Base-by-base conservation (phyloP, 2,113 vertebrate species). In the Uria lomvia region DNA sequence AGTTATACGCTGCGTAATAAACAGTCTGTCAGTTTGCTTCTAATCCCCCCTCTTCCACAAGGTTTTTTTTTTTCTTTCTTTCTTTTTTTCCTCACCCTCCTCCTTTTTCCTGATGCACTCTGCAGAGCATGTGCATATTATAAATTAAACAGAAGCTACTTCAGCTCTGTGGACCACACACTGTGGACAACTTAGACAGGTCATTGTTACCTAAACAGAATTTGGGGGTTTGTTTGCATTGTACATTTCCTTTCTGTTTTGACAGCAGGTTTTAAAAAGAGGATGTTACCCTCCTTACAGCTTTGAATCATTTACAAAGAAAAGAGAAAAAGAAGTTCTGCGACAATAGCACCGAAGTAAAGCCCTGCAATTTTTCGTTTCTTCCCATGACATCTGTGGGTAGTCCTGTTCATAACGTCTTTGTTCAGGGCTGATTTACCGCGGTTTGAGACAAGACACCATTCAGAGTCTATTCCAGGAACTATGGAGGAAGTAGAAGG, bases 11-110 rank as follows among this genome's bases (percentile, higher is more conserved):
- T 95, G 96, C 70, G 90, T 92, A 97, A 97, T 96, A 98, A 98
- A 97, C 97, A 97, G 94, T 93, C 96, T 97, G 97, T 97, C 97
- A 96, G 92, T 96, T 96, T 96, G 97, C 92, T 97, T 96, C 94
- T 95, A 96, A 94, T 93, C 87, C 90, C 91, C 96, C 58, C 72
- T 78, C 79, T 96, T 95, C 95, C 96, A 96, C 91, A 63, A 88
- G 73, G 55, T 14, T 29, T 2, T 34, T 74, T 34, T 74, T 56
- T 50, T 43, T 8, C 1, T 1, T 1, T 1, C 2, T 3, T 11
- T 38, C 6, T 24, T 23, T 34, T 2, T 3, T 2, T 4, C 49
- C n/a, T 2, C 4, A 14, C 12, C 59, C 18, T 27, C 26, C 47
- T 6, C n/a, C 27, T 70, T 74, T 83, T 71, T 34, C 55, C 65